Percentiles rank a stretch among this genome's conserved stretches.
phyloP scores from a whole-genome alignment of 2,113 vertebrate species.

The Epinephelus fuscoguttatus region DNA sequence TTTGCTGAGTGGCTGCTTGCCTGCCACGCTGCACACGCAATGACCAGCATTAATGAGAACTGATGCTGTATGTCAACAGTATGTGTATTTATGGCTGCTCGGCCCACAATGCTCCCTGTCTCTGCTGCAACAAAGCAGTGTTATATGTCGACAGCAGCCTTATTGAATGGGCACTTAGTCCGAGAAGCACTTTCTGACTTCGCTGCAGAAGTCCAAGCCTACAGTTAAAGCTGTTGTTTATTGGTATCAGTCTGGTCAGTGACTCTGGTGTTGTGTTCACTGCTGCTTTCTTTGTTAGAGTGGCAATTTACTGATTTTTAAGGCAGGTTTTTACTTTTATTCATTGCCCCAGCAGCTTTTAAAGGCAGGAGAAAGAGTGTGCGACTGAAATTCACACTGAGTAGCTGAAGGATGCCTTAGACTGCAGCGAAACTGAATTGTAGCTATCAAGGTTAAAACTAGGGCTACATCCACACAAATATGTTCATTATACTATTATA shows the following conservation, averaged over 20 bases:
- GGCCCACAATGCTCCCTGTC: constrained; percentile 46
- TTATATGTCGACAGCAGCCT: constrained; percentile 8
- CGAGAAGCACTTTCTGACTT: constrained; percentile 1
- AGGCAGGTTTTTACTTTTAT: neutral
- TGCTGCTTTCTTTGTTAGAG: neutral
- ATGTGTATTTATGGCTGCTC: constrained; percentile 47
- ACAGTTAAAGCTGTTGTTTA: constrained; percentile 18
- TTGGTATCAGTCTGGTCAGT: neutral
- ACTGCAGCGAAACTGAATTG: constrained; percentile 4
- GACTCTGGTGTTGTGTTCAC: neutral
- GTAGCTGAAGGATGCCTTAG: neutral
- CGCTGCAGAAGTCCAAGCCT: constrained; percentile 22
- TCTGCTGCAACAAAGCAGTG: constrained; percentile 48
- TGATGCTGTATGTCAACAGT: constrained; percentile 56
- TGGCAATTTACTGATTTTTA: constrained; percentile 7
- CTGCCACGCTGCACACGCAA: constrained; percentile 45
- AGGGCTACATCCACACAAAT: too few species aligned
- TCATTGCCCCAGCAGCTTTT: neutral
- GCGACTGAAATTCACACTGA: neutral
- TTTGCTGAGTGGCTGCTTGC: constrained; percentile 51
- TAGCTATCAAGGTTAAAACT: too few species aligned
- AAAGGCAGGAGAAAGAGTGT: neutral
- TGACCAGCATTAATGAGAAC: constrained; percentile 62
- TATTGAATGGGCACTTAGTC: constrained; percentile 32
- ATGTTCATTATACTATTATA: too few species aligned